phyloP scores from a whole-genome alignment of 2,113 vertebrate species.

The Anarrhichthys ocellatus region DNA sequence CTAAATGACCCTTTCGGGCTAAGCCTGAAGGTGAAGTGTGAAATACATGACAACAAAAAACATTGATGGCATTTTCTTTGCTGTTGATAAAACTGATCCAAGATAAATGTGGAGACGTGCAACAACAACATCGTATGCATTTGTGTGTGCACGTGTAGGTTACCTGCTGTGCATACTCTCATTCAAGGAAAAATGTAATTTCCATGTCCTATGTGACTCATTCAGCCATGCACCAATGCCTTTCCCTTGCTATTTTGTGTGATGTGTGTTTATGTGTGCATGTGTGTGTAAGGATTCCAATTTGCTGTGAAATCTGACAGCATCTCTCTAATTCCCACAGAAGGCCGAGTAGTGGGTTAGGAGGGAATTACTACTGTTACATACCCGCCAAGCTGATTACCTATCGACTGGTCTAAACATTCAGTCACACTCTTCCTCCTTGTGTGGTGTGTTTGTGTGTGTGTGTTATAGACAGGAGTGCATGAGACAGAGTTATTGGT shows the following conservation, averaged over 20 bases:
- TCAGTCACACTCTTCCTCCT: conserved; percentile 6
- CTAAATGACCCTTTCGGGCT: conserved; percentile 18
- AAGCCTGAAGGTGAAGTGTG: conserved; percentile 8
- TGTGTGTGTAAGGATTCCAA: conserved; percentile 55
- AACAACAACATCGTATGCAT: conserved; percentile 12
- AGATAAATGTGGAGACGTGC: not conserved
- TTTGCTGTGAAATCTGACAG: conserved; percentile 74
- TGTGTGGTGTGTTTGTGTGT: not conserved
- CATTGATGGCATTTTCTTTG: conserved; percentile 20
- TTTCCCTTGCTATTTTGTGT: conserved; percentile 15
- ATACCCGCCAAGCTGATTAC: conserved; percentile 75
- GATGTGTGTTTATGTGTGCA: conserved; percentile 13
- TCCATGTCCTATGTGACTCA: conserved; percentile 47
- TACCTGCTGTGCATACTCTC: conserved; percentile 7
- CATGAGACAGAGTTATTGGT: conserved; percentile 39
- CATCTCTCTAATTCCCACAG: conserved; percentile 69
- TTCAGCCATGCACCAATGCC: conserved; percentile 27
- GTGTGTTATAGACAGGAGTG: conserved; percentile 1
- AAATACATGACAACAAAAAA: conserved; percentile 15
- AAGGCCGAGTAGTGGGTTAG: conserved; percentile 53
- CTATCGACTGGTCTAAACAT: conserved; percentile 75
- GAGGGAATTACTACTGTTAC: conserved; percentile 75
- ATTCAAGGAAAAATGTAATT: conserved; percentile 40
- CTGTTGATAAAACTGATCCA: not conserved
- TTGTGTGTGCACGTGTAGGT: conserved; percentile 1